Evolutionary conservation across 2,113 vertebrate species (phyloP), one percentile per base, ranked within the genome.

Genomic region (Leucopternis melanops): DNA sequence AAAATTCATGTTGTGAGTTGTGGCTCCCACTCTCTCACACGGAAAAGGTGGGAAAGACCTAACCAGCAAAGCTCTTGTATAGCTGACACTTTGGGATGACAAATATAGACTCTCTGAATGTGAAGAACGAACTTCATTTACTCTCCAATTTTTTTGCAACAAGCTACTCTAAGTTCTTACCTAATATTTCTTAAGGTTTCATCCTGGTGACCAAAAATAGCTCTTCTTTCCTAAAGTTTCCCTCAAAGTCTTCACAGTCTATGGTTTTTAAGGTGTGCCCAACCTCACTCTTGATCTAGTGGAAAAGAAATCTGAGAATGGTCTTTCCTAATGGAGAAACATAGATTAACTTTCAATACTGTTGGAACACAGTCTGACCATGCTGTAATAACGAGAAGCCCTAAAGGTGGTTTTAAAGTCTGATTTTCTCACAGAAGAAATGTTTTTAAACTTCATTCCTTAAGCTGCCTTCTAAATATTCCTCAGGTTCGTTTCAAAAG

Each of bases 1-100:
- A 50, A 16, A 47, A 52, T 2, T 31, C 2, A 0, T 16, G 10
- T 29, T 13, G 12, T 0, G 13, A 54, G 36, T 2, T 54, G 32
- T 29, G 32, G 25, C 38, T 73, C 22, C 47, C 52, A 3, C 5
- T 27, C 10, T 17, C 3, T 40, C 50, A 9, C 8, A 7, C 1
- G 17, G 16, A 3, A 67, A 59, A 54, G 19, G 16, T 17, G 49
- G 10, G 11, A 32, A 69, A 42, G 29, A 55, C 19, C 36, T 47
- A 11, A 21, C 9, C 34, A 49, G 25, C 2, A 66, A 44, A 83
- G 49, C 23, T 45, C 23, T 36, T 18, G 10, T 13, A 9, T 1
- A 44, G 27, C 9, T 65, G 34, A 20, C 45, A 6, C 11, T 36
- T 42, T 6, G 25, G 13, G 26, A 16, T 50, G 26, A 31, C 26